Percentiles rank a stretch among this genome's conserved stretches.
phyloP scores from a whole-genome alignment of 2,888 invertebrate species.

The Diplazon laetatorius region DNA sequence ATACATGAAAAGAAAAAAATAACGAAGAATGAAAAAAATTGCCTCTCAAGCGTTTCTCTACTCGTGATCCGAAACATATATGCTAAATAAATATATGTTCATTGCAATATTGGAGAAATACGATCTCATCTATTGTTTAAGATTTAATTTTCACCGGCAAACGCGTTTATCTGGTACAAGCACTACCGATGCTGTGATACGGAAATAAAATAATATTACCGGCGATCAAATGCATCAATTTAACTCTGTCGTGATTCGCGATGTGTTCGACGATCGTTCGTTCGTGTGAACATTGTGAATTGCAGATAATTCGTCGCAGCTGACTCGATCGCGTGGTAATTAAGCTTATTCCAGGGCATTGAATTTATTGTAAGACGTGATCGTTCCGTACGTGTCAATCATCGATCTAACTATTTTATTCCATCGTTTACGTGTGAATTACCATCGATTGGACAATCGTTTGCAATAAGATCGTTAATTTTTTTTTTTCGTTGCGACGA shows the following conservation, averaged over 20 bases:
- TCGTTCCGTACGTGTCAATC: slow-evolving; percentile 42
- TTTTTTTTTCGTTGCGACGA: slow-evolving; percentile 1
- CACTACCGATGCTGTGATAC: slow-evolving; percentile 60
- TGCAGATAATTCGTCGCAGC: background rate
- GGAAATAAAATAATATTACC: slow-evolving; percentile 50
- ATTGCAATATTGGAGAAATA: slow-evolving; percentile 50
- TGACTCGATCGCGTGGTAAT: slow-evolving; percentile 28
- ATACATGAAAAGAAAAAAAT: too few species aligned
- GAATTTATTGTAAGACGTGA: slow-evolving; percentile 40
- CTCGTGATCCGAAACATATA: slow-evolving; percentile 51
- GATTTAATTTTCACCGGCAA: slow-evolving; percentile 47
- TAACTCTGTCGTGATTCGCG: background rate
- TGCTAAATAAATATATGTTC: slow-evolving; percentile 28
- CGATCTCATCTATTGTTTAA: slow-evolving; percentile 62
- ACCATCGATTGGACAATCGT: slow-evolving; percentile 52
- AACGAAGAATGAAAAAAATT: too few species aligned
- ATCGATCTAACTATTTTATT: slow-evolving; percentile 43
- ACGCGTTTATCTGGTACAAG: slow-evolving; percentile 46
- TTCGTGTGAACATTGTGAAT: slow-evolving; percentile 11
- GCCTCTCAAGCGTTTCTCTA: slow-evolving; percentile 47
- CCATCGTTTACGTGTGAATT: slow-evolving; percentile 31
- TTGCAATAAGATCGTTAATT: slow-evolving; percentile 37
- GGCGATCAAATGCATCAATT: slow-evolving; percentile 26
- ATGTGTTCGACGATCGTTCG: slow-evolving; percentile 4
- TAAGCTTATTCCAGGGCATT: slow-evolving; percentile 50